Conservation (phyloP, 2,113 vertebrate species). For the Rhombomys opimus region DNA sequence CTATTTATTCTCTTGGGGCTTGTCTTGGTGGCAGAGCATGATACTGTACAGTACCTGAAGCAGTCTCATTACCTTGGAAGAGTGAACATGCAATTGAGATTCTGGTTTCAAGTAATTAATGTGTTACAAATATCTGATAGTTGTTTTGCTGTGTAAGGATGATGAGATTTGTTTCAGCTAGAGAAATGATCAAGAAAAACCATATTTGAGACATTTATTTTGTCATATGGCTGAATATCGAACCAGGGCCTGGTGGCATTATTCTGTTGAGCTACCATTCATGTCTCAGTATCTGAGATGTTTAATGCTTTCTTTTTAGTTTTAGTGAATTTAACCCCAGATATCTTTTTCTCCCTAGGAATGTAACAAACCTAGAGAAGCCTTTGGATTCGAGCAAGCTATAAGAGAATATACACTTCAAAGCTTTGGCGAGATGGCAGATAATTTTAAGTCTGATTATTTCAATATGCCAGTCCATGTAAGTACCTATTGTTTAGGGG, state of each 20-base stretch:
- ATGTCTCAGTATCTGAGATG: background rate
- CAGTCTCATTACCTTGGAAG: background rate
- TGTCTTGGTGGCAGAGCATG: background rate
- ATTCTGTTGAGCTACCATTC: background rate
- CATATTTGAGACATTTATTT: background rate
- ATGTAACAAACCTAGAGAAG: conserved; percentile 98
- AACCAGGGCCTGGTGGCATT: background rate
- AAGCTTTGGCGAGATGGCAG: conserved; percentile 99
- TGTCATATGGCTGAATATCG: background rate
- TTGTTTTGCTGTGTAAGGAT: conserved; percentile 54
- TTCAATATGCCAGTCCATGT: conserved; percentile 99
- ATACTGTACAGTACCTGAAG: background rate
- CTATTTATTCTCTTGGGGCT: background rate
- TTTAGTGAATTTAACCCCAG: conserved; percentile 25
- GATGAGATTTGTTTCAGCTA: conserved; percentile 39
- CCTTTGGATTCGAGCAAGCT: conserved; percentile 98
- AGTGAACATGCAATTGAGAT: conserved; percentile 46
- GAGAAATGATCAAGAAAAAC: conserved; percentile 39
- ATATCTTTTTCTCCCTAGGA: conserved; percentile 87
- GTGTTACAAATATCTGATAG: conserved; percentile 35
- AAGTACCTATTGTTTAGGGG: conserved; percentile 81
- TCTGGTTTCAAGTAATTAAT: background rate
- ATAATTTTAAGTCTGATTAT: conserved; percentile 99
- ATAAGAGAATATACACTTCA: conserved; percentile 97
- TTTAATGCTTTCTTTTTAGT: conserved; percentile 33